A percentile compares a stretch with the other conserved stretches of the same genome.
Evolutionary conservation across 2,888 invertebrate species (phyloP).

Genomic region (Cryptus viduatorius): DNA sequence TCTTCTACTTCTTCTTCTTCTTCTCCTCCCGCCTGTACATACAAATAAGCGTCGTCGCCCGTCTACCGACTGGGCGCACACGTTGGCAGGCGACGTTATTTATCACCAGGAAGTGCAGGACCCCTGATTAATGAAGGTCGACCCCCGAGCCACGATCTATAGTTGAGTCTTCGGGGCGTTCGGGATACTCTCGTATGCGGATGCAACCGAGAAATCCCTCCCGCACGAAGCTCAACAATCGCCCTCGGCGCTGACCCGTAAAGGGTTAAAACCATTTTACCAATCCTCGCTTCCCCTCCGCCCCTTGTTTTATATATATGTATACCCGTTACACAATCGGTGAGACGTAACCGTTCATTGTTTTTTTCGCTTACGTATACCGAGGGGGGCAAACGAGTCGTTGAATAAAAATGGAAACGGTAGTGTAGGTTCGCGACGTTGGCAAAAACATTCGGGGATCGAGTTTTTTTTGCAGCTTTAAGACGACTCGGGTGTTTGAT

Average conservation of each 20-base stretch:
- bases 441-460: slow-evolving; percentile 31
- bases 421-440: slow-evolving; percentile 28
- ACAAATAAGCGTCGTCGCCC: slow-evolving; percentile 79
- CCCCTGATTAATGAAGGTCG: slow-evolving; percentile 83
- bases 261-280: slow-evolving; percentile 45
- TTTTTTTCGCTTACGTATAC: slow-evolving; percentile 22
- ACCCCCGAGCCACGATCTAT: slow-evolving; percentile 73
- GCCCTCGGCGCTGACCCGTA: slow-evolving; percentile 32
- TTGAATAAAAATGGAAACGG: slow-evolving; percentile 54
- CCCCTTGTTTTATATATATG: neutral
- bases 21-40: slow-evolving; percentile 69
- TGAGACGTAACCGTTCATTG: slow-evolving; percentile 51
- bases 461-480: slow-evolving; percentile 14
- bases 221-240: slow-evolving; percentile 32
- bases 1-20: slow-evolving; percentile 48
- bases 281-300: slow-evolving; percentile 21
- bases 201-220: slow-evolving; percentile 36
- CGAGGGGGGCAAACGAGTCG: neutral
- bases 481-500: slow-evolving; percentile 6
- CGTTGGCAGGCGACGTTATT: slow-evolving; percentile 79
- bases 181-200: slow-evolving; percentile 31
- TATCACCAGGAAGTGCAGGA: slow-evolving; percentile 83
- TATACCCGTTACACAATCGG: slow-evolving; percentile 47
- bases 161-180: slow-evolving; percentile 53
- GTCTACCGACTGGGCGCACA: slow-evolving; percentile 72